phyloP scores from a whole-genome alignment of 2,797 vertebrate genomes.

The Strix occidentalis region DNA sequence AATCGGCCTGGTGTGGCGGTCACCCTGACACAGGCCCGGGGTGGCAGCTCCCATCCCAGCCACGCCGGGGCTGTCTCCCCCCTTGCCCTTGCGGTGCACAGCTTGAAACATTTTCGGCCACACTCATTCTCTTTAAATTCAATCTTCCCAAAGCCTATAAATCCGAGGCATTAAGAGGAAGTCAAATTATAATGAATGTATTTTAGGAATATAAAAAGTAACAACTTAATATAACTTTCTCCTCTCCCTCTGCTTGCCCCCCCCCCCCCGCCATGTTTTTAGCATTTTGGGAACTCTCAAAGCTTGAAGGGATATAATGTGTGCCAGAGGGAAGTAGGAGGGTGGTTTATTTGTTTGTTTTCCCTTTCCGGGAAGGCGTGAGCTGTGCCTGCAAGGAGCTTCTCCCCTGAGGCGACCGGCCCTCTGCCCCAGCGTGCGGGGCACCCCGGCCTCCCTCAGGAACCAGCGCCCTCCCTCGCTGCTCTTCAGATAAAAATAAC shows the following conservation, averaged over 20 bases:
- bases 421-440: not conserved
- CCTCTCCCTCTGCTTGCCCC: not conserved
- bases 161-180: not conserved
- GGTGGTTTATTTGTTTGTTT: too few species aligned
- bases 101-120: not conserved
- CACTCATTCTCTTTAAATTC: not conserved
- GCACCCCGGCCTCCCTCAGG: not conserved
- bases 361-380: not conserved
- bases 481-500: not conserved
- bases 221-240: conserved; percentile 17
- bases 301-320: not conserved
- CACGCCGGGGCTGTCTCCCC: not conserved
- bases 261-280: not conserved
- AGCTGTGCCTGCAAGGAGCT: not conserved
- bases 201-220: conserved; percentile 37
- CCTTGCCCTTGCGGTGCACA: not conserved
- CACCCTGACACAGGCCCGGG: not conserved
- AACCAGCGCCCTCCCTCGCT: not conserved
- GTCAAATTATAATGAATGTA: not conserved
- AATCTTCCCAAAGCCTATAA: not conserved
- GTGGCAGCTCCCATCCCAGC: not conserved
- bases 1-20: accelerated
- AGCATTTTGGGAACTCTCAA: not conserved
- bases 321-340: not conserved
- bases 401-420: accelerated